These are phyloP conservation scores for Theonella swinhoei DNA, from an alignment of 37 sponge, comb jelly and placozoan genomes.

Conservation along the genomic window DNA sequence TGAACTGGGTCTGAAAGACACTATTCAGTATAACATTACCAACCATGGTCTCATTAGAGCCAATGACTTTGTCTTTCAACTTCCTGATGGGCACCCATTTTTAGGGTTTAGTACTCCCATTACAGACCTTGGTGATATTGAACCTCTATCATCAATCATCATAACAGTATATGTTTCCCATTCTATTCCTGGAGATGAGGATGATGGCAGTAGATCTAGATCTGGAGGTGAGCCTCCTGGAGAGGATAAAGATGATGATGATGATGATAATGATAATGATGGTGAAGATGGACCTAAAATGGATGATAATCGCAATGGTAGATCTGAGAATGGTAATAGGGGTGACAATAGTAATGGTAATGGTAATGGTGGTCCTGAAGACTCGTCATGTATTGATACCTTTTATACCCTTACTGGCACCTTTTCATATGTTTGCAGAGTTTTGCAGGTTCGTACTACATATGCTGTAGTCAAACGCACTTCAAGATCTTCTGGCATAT, in stretches of 20 bases:
- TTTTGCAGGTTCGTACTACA: not conserved
- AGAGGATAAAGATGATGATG: no score
- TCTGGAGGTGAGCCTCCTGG: no score
- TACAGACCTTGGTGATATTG: slow-evolving; percentile 7
- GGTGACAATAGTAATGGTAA: not conserved
- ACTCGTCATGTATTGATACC: no score
- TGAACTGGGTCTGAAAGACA: slow-evolving; percentile 21
- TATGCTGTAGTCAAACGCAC: slow-evolving; percentile 35
- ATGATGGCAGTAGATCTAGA: no score
- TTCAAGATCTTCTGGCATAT: no score
- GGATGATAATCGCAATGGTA: no score
- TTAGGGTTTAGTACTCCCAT: slow-evolving; percentile 3
- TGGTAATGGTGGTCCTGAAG: not conserved
- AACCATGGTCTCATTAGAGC: slow-evolving; percentile 56
- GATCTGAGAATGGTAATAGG: no score
- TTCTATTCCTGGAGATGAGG: no score
- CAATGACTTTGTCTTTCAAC: slow-evolving; percentile 13
- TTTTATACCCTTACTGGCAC: no score
- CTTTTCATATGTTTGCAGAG: slow-evolving; percentile 34
- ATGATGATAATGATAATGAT: no score
- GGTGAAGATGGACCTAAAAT: no score
- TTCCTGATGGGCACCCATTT: slow-evolving; percentile 35
- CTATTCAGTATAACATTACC: slow-evolving; percentile 35
- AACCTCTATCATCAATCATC: slow-evolving; percentile 21
- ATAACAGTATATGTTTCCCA: slow-evolving; percentile 14